Evolutionary conservation across 37 sponge, comb jelly and placozoan genomes (phyloP), one percentile per base, ranked within the genome.

Genomic region (Petrosia ficiformis): DNA sequence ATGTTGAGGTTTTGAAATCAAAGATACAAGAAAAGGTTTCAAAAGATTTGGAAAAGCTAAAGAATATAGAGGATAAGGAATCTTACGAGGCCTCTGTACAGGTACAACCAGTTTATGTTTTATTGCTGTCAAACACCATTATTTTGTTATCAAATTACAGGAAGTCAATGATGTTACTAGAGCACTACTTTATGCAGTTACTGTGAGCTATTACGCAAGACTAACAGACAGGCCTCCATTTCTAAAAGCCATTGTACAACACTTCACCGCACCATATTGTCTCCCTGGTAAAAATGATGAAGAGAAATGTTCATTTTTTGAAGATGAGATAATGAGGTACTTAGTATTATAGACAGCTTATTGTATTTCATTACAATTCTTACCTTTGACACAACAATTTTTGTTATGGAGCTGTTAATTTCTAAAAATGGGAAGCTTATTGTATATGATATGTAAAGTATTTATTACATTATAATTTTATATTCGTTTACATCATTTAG

Each of bases 191-290:
- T 61, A 90, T 32, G 36, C 94, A 31, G 4, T 94, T 2, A 86
- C 83, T 82, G 90, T 94, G 39, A 84, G 94, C 71, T 94, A 94
- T 42, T 73, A 86, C 74, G 86, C 91, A 22, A 38, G 88, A 56
- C 87, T 94, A 26, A 70, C 66, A 35, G 66, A 80, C 3, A 65
- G 94, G 52, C 61, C 38, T 1, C 59, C 77, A 2, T 94, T 89
- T 82, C 86, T 81, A 24, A 61, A 73, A 6, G 2, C 32, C 28
- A 70, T 94, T 37, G 34, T 64, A 57, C 1, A 30, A 61, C 35
- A 72, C 21, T 87, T 90, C 52, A 56, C 19, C 21, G 39, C 32
- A 29, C 85, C 85, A n/a, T 73, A 82, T 43, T 8, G 16, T 22
- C 64, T 86, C 8, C 87, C 81, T 42, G 72, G 67, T 24, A 6